Evolutionary conservation across 2,888 invertebrate genomes (phyloP).

Genomic region (Galeruca laticollis): DNA sequence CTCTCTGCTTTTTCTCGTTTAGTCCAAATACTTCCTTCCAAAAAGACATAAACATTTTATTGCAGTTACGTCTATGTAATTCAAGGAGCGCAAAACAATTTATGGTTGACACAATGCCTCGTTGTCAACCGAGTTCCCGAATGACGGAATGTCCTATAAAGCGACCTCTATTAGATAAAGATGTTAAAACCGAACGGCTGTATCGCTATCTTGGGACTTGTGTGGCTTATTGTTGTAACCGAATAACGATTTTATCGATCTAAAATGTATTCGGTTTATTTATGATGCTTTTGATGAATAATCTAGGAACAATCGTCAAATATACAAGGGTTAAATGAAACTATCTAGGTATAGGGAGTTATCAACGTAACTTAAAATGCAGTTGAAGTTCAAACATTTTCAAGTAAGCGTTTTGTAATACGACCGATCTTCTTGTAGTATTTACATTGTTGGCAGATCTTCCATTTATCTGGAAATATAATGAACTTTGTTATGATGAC

Average conservation of each 20-base stretch:
- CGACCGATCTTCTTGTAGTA: too few relatives aligned
- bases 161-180: conserved; percentile 48
- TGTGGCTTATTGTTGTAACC: conserved; percentile 36
- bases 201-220: conserved; percentile 34
- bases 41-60: too few relatives aligned
- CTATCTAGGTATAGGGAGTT: too few relatives aligned
- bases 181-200: conserved; percentile 39
- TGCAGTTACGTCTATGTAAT: conserved; percentile 8
- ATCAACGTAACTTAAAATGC: too few relatives aligned
- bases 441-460: too few relatives aligned
- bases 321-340: background rate
- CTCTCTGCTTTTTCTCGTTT: too few relatives aligned
- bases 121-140: conserved; percentile 51
- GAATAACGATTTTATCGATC: conserved; percentile 22
- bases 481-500: too few relatives aligned
- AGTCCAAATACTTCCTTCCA: too few relatives aligned
- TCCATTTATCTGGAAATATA: too few relatives aligned
- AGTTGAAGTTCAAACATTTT: too few relatives aligned
- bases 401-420: too few relatives aligned
- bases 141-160: conserved; percentile 52
- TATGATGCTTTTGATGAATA: conserved; percentile 7
- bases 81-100: conserved; percentile 36
- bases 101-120: conserved; percentile 51
- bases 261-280: conserved; percentile 23
- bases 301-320: background rate